phyloP scores from a whole-genome alignment of 2,888 invertebrate species.

The Drosophila subsilvestris region DNA sequence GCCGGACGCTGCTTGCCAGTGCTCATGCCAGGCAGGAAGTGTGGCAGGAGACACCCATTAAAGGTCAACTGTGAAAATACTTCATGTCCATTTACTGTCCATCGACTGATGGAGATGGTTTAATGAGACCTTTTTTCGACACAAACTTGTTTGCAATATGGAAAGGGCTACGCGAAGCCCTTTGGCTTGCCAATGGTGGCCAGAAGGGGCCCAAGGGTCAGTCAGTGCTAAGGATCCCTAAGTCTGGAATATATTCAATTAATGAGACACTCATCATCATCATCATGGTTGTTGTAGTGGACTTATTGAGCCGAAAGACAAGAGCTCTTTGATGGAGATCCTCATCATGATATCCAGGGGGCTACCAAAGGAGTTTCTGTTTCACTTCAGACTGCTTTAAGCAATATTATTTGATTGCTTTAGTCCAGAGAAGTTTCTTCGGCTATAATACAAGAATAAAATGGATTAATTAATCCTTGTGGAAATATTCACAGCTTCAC shows the following conservation, averaged over 20 bases:
- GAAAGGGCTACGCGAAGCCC: neutral
- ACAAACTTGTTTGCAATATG: slow-evolving; percentile 4
- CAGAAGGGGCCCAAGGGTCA: neutral
- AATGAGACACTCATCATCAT: neutral
- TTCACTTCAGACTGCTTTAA: no score
- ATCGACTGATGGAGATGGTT: slow-evolving; percentile 5
- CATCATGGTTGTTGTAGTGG: neutral
- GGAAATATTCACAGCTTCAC: no score
- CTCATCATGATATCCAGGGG: neutral
- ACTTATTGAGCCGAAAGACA: neutral
- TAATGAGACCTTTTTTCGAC: slow-evolving; percentile 25
- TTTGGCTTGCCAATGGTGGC: neutral
- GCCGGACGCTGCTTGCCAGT: slow-evolving; percentile 13
- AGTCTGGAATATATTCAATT: neutral
- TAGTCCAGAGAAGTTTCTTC: no score
- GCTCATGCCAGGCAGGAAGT: slow-evolving; percentile 1
- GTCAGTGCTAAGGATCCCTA: neutral
- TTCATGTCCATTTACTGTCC: slow-evolving; percentile 37
- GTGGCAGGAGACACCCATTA: slow-evolving; percentile 29
- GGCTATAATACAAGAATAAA: no score
- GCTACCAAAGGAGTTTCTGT: neutral
- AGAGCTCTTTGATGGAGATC: neutral
- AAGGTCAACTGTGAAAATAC: slow-evolving; percentile 41
- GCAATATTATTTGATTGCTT: no score
- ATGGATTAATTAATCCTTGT: no score